Evolutionary conservation across 37 sponge, comb jelly and placozoan species (phyloP).

Genomic region (Oscarella lobularis): DNA sequence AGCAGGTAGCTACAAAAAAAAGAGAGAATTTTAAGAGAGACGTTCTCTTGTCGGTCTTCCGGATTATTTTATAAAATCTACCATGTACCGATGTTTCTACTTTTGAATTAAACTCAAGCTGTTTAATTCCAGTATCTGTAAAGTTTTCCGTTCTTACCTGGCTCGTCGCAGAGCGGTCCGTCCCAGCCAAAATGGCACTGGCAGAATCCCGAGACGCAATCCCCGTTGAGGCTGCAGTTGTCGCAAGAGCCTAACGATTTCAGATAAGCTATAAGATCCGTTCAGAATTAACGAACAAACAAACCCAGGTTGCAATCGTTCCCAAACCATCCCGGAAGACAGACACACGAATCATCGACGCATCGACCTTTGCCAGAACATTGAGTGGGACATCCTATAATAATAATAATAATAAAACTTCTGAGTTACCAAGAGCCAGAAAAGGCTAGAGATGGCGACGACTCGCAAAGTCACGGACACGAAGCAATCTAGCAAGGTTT

Average conservation of each 20-base stretch:
- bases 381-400: not conserved
- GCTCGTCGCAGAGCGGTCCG: not conserved
- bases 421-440: too few relatives aligned
- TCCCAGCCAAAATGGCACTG: constrained; percentile 1
- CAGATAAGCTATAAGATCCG: not conserved
- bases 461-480: too few relatives aligned
- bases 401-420: too few relatives aligned
- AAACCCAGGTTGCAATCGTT: not conserved
- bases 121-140: too few relatives aligned
- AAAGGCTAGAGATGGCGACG: too few relatives aligned
- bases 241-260: not conserved
- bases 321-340: not conserved
- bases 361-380: constrained; percentile 2
- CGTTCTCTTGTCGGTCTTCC: too few relatives aligned
- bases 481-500: too few relatives aligned
- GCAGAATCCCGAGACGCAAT: not conserved
- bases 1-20: not conserved
- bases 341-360: not conserved
- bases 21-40: too few relatives aligned
- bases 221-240: not conserved
- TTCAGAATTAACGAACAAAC: not conserved
- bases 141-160: too few relatives aligned
- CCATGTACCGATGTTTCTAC: too few relatives aligned
- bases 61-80: too few relatives aligned
- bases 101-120: too few relatives aligned